Base-by-base conservation (phyloP, 2,797 vertebrate species). In the Typhlichthys eigenmanni region DNA sequence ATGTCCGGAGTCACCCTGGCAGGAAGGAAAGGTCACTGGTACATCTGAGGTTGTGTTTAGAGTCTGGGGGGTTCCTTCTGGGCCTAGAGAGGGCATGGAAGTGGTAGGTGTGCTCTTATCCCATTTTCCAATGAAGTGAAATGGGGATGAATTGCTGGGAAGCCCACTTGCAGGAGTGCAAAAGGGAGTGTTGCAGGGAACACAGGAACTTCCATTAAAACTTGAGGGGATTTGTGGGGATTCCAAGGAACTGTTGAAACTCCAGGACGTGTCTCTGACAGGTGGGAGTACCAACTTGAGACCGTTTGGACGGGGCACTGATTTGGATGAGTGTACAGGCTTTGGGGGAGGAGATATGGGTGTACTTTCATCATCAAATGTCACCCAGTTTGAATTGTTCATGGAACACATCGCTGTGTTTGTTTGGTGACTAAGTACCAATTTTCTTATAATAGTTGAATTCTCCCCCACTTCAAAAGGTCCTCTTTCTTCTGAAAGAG, bases 331-430 rank as follows among this genome's bases (percentile, higher is more conserved):
- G 58, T 80, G 77, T 9, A 77, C 52, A 51, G 85, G 67, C 82
- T 94, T 96, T 76, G 91, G 93, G 79, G 95, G 91, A 1, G 95
- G 90, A 0, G 94, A 88, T 68, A 93, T 89, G 1, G 92, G 75
- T 0, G 90, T 83, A 51, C 91, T 93, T 0, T 99, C 97, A 54
- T 99, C 98, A 52, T 99, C 98, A 63, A 99, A 99, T 2, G 95
- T 99, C 78, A 99, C 96, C 98, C 97, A 99, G 70, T 93, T 96
- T 60, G 94, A 92, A 78, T 95, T 94, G 86, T 96, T 98, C 47
- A 92, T 92, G 60, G 97, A 98, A 73, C 92, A 98, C 96, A 97
- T 98, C 76, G 86, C 92, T 72, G 75, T 52, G 54, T 55, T 58
- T 54, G 53, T 52, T 17, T 45, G 53, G 54, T 29, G 55, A 43